These are phyloP conservation scores for Hiodon tergisus DNA, from an alignment of 2,113 vertebrate species.

Conservation along the genomic window DNA sequence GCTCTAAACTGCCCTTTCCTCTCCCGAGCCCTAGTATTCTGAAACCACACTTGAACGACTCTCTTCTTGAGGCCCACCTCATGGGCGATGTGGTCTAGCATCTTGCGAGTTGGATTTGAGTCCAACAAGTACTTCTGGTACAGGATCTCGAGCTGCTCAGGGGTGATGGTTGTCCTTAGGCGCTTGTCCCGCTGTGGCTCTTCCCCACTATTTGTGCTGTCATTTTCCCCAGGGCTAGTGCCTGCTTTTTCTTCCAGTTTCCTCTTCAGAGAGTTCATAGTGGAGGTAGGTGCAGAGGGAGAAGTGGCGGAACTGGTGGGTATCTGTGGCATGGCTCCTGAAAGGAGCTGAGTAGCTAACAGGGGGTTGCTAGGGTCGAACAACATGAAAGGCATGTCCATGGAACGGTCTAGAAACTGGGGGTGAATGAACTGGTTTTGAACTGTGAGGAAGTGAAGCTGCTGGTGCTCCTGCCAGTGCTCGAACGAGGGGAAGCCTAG, in stretches of 20 bases:
- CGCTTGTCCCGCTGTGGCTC: conserved; percentile 96
- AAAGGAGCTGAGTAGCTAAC: conserved; percentile 86
- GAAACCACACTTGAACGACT: conserved; percentile 99
- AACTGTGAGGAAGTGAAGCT: conserved; percentile 93
- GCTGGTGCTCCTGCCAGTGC: conserved; percentile 99
- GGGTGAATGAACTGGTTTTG: conserved; percentile 98
- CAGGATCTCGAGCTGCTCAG: conserved; percentile 93
- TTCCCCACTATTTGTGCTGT: conserved; percentile 89
- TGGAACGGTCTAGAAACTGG: conserved; percentile 87
- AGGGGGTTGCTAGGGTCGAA: conserved; percentile 97
- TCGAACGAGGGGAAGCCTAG: conserved; percentile 94
- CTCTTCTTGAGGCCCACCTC: conserved; percentile 98
- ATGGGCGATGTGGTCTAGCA: conserved; percentile 97
- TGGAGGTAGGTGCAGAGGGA: conserved; percentile 87
- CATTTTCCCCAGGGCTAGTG: conserved; percentile 91
- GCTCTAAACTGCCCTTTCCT: conserved; percentile 96
- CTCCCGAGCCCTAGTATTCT: conserved; percentile 93
- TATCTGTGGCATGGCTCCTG: conserved; percentile 88
- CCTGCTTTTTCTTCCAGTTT: conserved; percentile 96
- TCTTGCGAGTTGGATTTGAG: conserved; percentile 96
- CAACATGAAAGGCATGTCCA: conserved; percentile 98
- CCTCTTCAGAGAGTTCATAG: conserved; percentile 94
- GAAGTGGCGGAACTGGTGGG: conserved; percentile 89
- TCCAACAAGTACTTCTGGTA: conserved; percentile 97
- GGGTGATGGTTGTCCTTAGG: conserved; percentile 95